Evolutionary conservation across 2,113 vertebrate species (phyloP).

Genomic region (Raja brachyura): DNA sequence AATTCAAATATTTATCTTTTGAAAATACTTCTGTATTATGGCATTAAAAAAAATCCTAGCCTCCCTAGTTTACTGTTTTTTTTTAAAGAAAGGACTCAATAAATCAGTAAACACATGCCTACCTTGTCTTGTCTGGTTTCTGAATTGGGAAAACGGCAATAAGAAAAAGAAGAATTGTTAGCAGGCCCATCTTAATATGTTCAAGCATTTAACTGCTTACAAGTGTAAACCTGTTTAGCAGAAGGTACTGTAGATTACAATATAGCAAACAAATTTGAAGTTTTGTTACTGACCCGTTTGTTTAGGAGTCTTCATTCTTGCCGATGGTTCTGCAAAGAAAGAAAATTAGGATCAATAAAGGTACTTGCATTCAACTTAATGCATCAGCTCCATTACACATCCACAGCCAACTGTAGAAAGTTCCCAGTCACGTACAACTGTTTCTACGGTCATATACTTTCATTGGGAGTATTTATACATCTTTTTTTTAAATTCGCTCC

Average conservation of each 20-base stretch:
- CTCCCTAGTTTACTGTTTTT: not conserved
- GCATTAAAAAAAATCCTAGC: not conserved
- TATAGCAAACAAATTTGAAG: not conserved
- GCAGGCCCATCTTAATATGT: not conserved
- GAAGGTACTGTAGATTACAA: not conserved
- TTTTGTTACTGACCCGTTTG: constrained; percentile 63
- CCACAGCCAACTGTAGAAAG: not conserved
- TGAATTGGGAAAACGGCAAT: constrained; percentile 48
- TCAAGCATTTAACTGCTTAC: not conserved
- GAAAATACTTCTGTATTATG: not conserved
- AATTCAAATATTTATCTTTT: not conserved
- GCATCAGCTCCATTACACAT: not conserved
- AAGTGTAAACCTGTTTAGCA: not conserved
- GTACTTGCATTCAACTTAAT: not conserved
- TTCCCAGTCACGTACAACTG: not conserved
- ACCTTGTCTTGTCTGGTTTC: constrained; percentile 79
- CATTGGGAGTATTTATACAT: not conserved
- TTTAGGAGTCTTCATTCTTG: constrained; percentile 80
- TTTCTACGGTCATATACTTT: not conserved
- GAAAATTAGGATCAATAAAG: not conserved
- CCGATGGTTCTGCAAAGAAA: constrained; percentile 73
- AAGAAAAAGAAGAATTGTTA: not conserved
- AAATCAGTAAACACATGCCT: constrained; percentile 40
- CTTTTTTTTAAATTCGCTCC: not conserved
- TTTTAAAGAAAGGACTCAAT: not conserved